Percentiles rank a stretch among this genome's conserved stretches.
phyloP scores from a whole-genome alignment of 2,797 vertebrate genomes.

The Anguilla megastoma region DNA sequence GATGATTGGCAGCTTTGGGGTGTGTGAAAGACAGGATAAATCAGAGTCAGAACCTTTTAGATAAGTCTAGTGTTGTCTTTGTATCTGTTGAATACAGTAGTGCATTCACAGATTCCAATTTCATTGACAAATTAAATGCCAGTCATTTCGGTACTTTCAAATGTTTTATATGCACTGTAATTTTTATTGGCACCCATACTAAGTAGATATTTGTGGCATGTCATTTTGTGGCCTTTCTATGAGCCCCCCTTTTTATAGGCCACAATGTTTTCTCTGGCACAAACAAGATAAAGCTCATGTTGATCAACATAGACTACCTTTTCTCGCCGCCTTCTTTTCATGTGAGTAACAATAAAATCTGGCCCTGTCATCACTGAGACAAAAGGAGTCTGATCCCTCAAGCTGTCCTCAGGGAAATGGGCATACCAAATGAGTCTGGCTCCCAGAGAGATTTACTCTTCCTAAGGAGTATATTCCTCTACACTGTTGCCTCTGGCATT shows the following conservation, averaged over 20 bases:
- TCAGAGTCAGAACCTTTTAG: not conserved
- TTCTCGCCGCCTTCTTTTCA: not conserved
- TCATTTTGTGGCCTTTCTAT: not conserved
- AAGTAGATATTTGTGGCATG: not conserved
- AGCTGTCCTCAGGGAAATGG: not conserved
- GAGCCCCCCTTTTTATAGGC: not conserved
- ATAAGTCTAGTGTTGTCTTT: not conserved
- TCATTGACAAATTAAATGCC: not conserved
- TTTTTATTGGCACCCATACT: not conserved
- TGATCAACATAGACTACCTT: not conserved
- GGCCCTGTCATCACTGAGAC: not conserved
- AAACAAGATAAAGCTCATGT: not conserved
- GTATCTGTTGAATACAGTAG: not conserved
- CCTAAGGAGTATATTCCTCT: not conserved
- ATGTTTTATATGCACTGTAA: not conserved
- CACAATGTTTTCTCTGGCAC: not conserved
- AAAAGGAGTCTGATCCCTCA: not conserved
- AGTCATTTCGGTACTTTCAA: not conserved
- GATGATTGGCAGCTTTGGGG: conserved; percentile 20
- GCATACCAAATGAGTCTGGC: not conserved
- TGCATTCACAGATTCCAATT: not conserved
- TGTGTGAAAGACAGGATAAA: not conserved
- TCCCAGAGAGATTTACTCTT: not conserved
- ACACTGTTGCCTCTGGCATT: not conserved
- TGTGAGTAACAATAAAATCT: not conserved